Conservation (phyloP, 2,113 vertebrate genomes). For the Sebastes schlegelii region DNA sequence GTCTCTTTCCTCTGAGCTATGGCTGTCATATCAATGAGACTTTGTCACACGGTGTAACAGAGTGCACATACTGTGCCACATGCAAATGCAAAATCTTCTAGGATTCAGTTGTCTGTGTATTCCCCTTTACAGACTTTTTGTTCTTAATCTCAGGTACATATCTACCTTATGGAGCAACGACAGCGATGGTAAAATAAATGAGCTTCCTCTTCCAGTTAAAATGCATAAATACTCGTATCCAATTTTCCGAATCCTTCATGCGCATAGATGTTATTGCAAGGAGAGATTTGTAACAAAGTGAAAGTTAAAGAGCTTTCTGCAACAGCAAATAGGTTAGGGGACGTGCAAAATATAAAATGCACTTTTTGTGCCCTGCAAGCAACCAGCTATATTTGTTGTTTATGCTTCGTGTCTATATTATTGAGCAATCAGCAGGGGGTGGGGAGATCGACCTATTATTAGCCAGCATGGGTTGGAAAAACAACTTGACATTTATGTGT, state of each 20-base stretch:
- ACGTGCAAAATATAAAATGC: not conserved
- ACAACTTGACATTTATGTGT: conserved; percentile 75
- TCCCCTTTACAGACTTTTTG: not conserved
- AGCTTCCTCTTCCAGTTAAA: conserved; percentile 13
- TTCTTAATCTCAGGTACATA: not conserved
- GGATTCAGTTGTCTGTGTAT: not conserved
- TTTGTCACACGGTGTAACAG: conserved; percentile 1
- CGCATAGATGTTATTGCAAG: conserved; percentile 11
- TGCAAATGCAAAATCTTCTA: no score
- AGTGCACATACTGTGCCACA: not conserved
- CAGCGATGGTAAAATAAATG: conserved; percentile 20
- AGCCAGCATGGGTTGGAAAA: conserved; percentile 48
- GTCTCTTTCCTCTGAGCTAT: not conserved
- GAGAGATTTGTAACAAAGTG: conserved; percentile 10
- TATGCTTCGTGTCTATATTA: conserved; percentile 1
- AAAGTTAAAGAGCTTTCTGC: conserved; percentile 23
- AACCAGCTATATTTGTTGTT: conserved; percentile 16
- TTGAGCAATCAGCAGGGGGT: conserved; percentile 27
- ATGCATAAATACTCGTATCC: conserved; percentile 28
- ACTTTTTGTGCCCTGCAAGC: not conserved
- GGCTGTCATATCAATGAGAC: not conserved
- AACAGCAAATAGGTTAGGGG: not conserved
- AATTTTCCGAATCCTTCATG: conserved; percentile 31
- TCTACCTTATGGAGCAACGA: not conserved
- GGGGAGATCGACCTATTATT: conserved; percentile 62